Evolutionary conservation across 2,888 invertebrate genomes (phyloP).

Genomic region (Helleia helle): DNA sequence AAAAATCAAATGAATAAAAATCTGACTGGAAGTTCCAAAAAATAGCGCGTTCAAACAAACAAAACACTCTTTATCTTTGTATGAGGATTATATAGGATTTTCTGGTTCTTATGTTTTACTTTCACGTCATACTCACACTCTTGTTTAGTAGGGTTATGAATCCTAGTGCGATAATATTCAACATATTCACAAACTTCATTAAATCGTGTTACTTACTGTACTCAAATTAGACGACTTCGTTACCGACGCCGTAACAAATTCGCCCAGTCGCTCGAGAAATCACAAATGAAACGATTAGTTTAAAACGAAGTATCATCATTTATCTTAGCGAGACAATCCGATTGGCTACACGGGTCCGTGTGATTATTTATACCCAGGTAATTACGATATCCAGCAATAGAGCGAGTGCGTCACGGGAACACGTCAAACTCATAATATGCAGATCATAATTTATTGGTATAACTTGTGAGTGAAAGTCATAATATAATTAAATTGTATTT

Average conservation of each 20-base stretch:
- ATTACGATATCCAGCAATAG: conserved; percentile 29
- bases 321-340: conserved; percentile 44
- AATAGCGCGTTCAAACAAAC: no score
- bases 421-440: conserved; percentile 30
- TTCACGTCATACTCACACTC: no score
- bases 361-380: conserved; percentile 36
- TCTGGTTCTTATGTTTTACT: no score
- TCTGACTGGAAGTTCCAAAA: no score
- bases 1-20: no score
- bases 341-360: conserved; percentile 31
- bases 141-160: no score
- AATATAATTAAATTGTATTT: neutral
- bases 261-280: conserved; percentile 53
- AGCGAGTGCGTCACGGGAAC: conserved; percentile 32
- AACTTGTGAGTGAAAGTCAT: neutral
- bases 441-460: conserved; percentile 18
- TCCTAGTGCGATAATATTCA: no score
- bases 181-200: no score
- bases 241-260: conserved; percentile 43
- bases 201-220: neutral
- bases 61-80: no score
- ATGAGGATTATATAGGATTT: no score
- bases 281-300: conserved; percentile 53
- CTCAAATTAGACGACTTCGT: conserved; percentile 18
- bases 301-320: conserved; percentile 48